Evolutionary conservation across 2,888 invertebrate species (phyloP), one percentile per base, ranked within the genome.

Genomic region (Tenthredo amoena): DNA sequence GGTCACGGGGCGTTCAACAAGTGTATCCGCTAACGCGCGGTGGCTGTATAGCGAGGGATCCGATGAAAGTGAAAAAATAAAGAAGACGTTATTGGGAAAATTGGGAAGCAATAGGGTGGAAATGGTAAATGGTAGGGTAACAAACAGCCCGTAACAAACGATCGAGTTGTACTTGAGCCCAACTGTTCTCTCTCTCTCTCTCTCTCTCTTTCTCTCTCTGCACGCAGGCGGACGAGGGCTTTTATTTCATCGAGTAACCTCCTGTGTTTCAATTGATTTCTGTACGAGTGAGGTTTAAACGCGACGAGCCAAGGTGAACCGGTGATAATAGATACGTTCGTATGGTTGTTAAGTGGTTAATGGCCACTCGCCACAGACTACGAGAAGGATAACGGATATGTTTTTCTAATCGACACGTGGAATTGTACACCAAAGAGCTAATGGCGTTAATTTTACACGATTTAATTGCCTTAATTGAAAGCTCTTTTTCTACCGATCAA

Each of bases 1-100:
- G 68, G 68, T 68, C 83, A 83, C 68, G 47, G 88, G 86, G 89
- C 91, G 92, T 90, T 93, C 93, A 93, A 93, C 93, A 93, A 93
- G 93, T 93, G 93, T 93, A 92, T 92, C 90, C 90, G 90, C 91
- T 62, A 62, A 34, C 40, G 81, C 81, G 81, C 31, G 10, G 62
- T 34, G 68, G 71, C 83, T 83, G 68, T n/a, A 83, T 26, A 18
- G 7, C 21, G 21, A 47, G 83, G 71, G 83, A 65, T 15, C 47
- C 21, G 9, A 71, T 43, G 34, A 40, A 40, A 83, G 68, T 71
- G 43, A 68, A 68, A 68, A 83, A 83, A 65, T 81, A 83, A 83
- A 83, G 83, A 83, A 83, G 83, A 83, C 68, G 43, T 83, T 83
- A 83, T 83, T 83, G 83, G 68, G 43, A 83, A 83, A 83, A 83